phyloP scores from a whole-genome alignment of 2,797 vertebrate species.

The Spinus olivaceus region DNA sequence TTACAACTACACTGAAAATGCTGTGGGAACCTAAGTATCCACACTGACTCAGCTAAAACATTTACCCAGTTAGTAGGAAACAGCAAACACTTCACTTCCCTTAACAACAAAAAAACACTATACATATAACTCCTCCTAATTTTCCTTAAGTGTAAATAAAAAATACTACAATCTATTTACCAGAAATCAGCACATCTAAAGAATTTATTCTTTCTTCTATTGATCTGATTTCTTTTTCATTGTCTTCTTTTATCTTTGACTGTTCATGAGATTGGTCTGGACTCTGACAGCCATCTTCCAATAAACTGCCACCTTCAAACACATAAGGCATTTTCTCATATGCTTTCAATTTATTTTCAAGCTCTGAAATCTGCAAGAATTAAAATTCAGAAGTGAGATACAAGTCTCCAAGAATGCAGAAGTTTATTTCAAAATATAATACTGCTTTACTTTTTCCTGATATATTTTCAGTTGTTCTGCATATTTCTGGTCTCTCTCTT shows the following conservation, averaged over 20 bases:
- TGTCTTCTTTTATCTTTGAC: slow-evolving; percentile 15
- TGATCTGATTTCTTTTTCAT: slow-evolving; percentile 45
- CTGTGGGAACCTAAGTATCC: not conserved
- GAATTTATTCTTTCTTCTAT: slow-evolving; percentile 67
- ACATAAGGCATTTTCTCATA: slow-evolving; percentile 41
- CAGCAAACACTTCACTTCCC: not conserved
- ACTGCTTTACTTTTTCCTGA: slow-evolving; percentile 79
- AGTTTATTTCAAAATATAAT: not conserved
- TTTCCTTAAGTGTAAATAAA: not conserved
- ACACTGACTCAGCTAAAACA: not conserved
- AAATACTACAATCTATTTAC: slow-evolving; percentile 30
- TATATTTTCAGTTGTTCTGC: slow-evolving; percentile 81
- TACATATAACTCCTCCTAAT: not conserved
- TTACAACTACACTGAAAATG: not conserved
- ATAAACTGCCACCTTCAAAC: slow-evolving; percentile 27
- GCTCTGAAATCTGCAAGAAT: slow-evolving; percentile 72
- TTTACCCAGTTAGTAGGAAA: not conserved
- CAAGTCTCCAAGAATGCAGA: not conserved
- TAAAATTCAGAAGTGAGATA: slow-evolving; percentile 20
- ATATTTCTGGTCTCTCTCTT: slow-evolving; percentile 85
- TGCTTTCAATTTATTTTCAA: slow-evolving; percentile 76
- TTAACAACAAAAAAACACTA: not conserved
- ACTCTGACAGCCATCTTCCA: slow-evolving; percentile 33
- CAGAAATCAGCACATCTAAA: slow-evolving; percentile 71
- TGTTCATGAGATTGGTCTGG: not conserved